phyloP scores from a whole-genome alignment of 2,113 vertebrate genomes.

The Alethe castanea region DNA sequence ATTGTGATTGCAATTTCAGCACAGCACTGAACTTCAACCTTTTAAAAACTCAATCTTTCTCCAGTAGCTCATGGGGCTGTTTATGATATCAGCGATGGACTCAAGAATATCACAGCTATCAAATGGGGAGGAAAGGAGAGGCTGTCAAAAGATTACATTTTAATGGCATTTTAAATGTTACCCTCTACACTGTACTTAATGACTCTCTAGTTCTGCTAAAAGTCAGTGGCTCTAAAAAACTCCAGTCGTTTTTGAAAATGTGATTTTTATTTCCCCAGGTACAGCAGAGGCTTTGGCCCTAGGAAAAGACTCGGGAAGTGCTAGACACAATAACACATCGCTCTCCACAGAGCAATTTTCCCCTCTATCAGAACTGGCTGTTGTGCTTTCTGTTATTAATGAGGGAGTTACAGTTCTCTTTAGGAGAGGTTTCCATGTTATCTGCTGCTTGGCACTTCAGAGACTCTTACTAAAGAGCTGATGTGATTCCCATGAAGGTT shows the following conservation, averaged over 20 bases:
- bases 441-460: background rate
- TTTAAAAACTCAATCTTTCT: background rate
- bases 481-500: background rate
- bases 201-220: background rate
- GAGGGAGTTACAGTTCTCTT: background rate
- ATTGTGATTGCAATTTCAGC: background rate
- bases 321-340: background rate
- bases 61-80: background rate
- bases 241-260: background rate
- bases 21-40: slow-evolving; percentile 6
- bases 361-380: background rate
- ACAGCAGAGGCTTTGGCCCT: background rate
- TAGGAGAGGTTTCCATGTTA: background rate
- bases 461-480: background rate
- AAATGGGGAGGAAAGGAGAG: background rate
- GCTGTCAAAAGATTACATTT: background rate
- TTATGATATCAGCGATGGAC: background rate
- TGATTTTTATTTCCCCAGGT: background rate
- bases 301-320: background rate
- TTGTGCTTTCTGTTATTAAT: slow-evolving; percentile 18
- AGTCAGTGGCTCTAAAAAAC: background rate
- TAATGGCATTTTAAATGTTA: background rate
- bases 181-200: background rate
- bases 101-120: background rate
- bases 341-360: background rate